These are phyloP conservation scores for Pipistrellus kuhlii DNA, from an alignment of 2,797 vertebrate species.

Conservation along the genomic window DNA sequence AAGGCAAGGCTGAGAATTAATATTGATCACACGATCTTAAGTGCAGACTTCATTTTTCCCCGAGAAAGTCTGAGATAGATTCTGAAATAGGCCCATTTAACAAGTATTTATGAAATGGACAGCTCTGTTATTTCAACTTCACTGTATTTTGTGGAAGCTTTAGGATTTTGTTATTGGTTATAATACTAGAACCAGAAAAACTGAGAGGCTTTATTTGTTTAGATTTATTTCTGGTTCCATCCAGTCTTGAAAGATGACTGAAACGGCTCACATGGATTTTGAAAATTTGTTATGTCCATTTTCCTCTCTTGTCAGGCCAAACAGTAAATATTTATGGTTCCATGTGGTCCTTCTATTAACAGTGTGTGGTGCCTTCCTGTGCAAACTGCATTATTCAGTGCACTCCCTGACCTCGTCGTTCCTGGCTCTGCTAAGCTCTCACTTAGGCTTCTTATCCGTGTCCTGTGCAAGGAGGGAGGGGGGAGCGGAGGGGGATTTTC, in stretches of 20 bases:
- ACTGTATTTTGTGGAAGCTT: background rate
- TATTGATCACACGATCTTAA: conserved; percentile 5
- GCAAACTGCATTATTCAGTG: background rate
- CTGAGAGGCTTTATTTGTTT: background rate
- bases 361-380: background rate
- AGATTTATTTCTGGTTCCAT: background rate
- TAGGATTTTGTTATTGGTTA: conserved; percentile 2
- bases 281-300: conserved; percentile 39
- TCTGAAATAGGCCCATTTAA: conserved; percentile 7
- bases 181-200: conserved; percentile 27
- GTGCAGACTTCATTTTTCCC: background rate
- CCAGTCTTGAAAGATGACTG: background rate
- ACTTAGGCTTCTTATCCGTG: background rate
- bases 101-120: background rate
- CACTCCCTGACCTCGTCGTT: background rate
- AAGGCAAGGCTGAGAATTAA: conserved; percentile 46
- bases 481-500: background rate
- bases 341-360: background rate
- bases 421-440: background rate
- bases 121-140: background rate
- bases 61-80: background rate
- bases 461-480: background rate
- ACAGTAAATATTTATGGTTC: conserved; percentile 48
- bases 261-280: background rate
- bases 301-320: conserved; percentile 55